A percentile compares a stretch with the other conserved stretches of the same genome.
Evolutionary conservation across 1,140 invertebrate species (phyloP).

Genomic region (Drosophila ercepeae): DNA sequence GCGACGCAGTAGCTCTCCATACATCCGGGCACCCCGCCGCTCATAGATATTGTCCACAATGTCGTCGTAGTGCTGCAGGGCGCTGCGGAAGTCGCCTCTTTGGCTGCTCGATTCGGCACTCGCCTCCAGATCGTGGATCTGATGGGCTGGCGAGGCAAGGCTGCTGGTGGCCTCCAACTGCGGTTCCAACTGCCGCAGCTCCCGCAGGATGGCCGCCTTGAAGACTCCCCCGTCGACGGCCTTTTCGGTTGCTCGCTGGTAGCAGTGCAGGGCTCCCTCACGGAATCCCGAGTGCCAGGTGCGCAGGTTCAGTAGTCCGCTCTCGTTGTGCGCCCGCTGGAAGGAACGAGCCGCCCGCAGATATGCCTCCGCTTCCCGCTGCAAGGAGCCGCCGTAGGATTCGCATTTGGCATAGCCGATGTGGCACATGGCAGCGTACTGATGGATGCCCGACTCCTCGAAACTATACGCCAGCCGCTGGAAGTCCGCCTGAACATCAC

Average conservation of each 20-base stretch:
- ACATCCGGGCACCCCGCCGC: slow-evolving; percentile 64
- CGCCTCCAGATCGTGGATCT: slow-evolving; percentile 71
- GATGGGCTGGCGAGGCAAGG: slow-evolving; percentile 77
- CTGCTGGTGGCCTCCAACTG: slow-evolving; percentile 72
- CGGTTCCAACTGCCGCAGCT: slow-evolving; percentile 59
- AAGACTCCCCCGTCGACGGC: slow-evolving; percentile 67
- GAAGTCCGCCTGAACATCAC: slow-evolving; percentile 76
- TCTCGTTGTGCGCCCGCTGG: slow-evolving; percentile 55
- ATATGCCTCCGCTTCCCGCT: slow-evolving; percentile 71
- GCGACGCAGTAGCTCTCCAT: slow-evolving; percentile 63
- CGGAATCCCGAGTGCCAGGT: slow-evolving; percentile 53
- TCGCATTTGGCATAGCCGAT: slow-evolving; percentile 80
- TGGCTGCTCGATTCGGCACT: slow-evolving; percentile 56
- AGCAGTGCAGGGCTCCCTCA: slow-evolving; percentile 75
- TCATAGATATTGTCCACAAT: slow-evolving; percentile 82
- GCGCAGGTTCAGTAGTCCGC: slow-evolving; percentile 48
- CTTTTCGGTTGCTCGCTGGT: slow-evolving; percentile 65
- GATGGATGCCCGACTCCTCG: slow-evolving; percentile 71
- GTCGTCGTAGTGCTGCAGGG: slow-evolving; percentile 77
- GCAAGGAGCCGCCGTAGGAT: slow-evolving; percentile 52
- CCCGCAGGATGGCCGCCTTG: slow-evolving; percentile 77
- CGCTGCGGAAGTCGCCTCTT: slow-evolving; percentile 58
- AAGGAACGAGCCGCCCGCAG: slow-evolving; percentile 72
- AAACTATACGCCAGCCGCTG: slow-evolving; percentile 72
- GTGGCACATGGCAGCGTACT: slow-evolving; percentile 82